Evolutionary conservation across 1,140 invertebrate genomes (phyloP).

Genomic region (Saxidomus purpurata): DNA sequence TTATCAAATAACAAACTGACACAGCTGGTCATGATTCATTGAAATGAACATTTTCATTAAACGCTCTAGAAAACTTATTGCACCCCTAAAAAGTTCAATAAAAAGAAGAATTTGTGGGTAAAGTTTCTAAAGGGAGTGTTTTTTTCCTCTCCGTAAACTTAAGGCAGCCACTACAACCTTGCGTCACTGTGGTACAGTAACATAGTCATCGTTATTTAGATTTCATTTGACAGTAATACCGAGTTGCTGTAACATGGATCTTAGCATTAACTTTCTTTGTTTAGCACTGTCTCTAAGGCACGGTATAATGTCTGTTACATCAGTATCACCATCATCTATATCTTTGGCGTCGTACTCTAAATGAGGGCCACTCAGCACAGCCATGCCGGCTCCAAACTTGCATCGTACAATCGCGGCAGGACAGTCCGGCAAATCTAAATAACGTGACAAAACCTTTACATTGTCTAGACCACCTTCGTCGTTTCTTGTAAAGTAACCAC

Average conservation of each 20-base stretch:
- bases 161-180: too few species aligned
- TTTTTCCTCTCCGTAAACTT: too few species aligned
- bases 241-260: neutral
- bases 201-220: too few species aligned
- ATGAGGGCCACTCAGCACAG: constrained; percentile 50
- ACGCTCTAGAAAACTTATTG: too few species aligned
- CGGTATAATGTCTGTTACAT: constrained; percentile 31
- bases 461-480: neutral
- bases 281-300: constrained; percentile 3
- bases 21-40: too few species aligned
- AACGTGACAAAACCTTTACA: constrained; percentile 11
- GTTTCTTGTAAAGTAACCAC: constrained; percentile 25
- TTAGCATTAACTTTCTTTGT: neutral
- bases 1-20: too few species aligned
- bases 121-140: too few species aligned
- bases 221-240: constrained; percentile 1
- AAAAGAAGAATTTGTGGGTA: too few species aligned
- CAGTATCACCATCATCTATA: constrained; percentile 51
- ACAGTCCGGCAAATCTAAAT: constrained; percentile 21
- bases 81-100: too few species aligned
- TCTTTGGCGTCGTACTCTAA: constrained; percentile 33
- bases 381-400: constrained; percentile 26
- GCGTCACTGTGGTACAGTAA: too few species aligned
- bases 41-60: too few species aligned
- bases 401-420: constrained; percentile 42